These are phyloP conservation scores for Poecile montanus DNA, from an alignment of 2,797 vertebrate species.

Conservation along the genomic window DNA sequence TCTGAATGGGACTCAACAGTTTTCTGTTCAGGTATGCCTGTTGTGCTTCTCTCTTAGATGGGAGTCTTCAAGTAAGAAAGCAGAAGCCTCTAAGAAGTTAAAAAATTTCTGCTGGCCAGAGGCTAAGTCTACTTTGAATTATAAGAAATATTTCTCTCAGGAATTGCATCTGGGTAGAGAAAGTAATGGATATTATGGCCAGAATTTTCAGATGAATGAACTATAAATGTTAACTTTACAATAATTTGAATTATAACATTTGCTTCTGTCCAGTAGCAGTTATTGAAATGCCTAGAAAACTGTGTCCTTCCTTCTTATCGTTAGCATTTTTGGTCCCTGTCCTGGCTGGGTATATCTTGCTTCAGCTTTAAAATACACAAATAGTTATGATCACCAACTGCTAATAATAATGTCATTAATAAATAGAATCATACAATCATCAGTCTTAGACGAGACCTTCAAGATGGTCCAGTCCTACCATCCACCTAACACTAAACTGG, in stretches of 20 bases:
- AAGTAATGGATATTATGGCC: not conserved
- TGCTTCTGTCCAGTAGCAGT: not conserved
- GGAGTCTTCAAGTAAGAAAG: not conserved
- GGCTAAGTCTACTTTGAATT: not conserved
- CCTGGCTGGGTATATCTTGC: not conserved
- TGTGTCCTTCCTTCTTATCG: not conserved
- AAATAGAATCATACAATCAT: not conserved
- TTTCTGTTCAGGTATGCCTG: not conserved
- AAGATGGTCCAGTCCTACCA: fast-evolving
- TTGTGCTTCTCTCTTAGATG: not conserved
- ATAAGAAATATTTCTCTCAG: not conserved
- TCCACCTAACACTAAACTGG: not conserved
- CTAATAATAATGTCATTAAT: not conserved
- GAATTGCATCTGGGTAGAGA: not conserved
- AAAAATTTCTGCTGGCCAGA: not conserved
- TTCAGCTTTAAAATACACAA: not conserved
- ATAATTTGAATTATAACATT: not conserved
- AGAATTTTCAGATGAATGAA: not conserved
- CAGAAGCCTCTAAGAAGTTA: not conserved
- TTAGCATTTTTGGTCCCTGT: not conserved
- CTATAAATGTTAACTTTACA: not conserved
- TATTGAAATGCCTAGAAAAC: not conserved
- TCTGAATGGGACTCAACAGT: not conserved
- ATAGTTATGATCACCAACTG: not conserved
- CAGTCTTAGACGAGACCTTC: not conserved